A percentile compares a stretch with the other conserved stretches of the same genome.
Conservation (phyloP, 2,797 vertebrate genomes). For the Manis crassicaudata region DNA sequence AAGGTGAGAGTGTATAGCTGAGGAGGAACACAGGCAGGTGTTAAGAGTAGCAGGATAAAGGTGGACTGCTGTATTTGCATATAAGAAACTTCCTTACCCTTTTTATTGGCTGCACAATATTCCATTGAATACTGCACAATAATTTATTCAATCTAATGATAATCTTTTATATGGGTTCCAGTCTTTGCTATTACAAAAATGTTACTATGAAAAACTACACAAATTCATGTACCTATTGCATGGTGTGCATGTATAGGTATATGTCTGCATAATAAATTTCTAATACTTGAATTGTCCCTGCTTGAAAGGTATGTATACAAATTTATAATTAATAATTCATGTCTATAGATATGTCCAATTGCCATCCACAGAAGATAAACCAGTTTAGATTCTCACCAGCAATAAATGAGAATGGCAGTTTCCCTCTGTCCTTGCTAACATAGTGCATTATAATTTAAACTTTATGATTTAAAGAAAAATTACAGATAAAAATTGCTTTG, state of each 20-base stretch:
- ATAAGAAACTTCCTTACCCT: background rate
- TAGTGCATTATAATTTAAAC: background rate
- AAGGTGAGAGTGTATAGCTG: background rate
- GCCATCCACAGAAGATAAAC: background rate
- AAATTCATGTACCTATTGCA: background rate
- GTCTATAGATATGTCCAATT: background rate
- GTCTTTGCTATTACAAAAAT: background rate
- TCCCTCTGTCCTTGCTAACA: background rate
- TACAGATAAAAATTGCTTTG: background rate
- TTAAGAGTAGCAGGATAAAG: background rate
- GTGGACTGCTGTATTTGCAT: background rate
- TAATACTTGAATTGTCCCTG: background rate
- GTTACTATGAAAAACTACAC: background rate
- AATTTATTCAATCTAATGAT: background rate
- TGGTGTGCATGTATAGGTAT: background rate
- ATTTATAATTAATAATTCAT: background rate
- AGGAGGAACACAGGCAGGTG: too few relatives aligned
- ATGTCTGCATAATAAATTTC: background rate
- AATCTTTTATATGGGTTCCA: background rate
- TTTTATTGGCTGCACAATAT: background rate
- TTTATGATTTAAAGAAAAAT: background rate
- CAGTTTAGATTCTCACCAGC: background rate
- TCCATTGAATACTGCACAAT: background rate
- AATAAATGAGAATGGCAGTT: background rate
- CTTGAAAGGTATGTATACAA: background rate